Conservation (phyloP, 2,113 vertebrate genomes). For the Corvus moneduloides region DNA sequence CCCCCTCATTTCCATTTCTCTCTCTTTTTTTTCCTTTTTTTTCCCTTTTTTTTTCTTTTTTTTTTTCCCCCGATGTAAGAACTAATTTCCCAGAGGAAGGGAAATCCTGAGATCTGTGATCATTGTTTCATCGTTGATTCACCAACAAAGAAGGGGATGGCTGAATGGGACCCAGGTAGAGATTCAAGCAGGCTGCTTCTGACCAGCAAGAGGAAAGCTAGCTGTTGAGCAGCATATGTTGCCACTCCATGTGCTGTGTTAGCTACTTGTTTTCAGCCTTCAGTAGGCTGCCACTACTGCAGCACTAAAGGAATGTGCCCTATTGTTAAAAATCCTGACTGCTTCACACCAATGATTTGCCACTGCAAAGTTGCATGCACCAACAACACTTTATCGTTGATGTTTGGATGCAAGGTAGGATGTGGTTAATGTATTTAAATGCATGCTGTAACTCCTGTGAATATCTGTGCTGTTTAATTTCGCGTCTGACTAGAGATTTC, state of each 20-base stretch:
- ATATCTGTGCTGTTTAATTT: conserved; percentile 53
- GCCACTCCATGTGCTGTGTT: conserved; percentile 66
- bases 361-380: conserved; percentile 97
- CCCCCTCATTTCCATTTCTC: conserved; percentile 66
- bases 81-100: conserved; percentile 62
- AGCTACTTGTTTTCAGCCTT: conserved; percentile 66
- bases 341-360: conserved; percentile 90
- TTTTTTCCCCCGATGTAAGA: background rate
- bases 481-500: conserved; percentile 39
- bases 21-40: background rate
- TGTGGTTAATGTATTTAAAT: conserved; percentile 63
- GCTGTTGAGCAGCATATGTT: conserved; percentile 70
- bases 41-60: accelerated
- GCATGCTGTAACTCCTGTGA: conserved; percentile 59
- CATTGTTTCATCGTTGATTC: conserved; percentile 64
- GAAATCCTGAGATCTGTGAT: conserved; percentile 48
- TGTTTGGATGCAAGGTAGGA: conserved; percentile 99
- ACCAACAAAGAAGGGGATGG: conserved; percentile 66
- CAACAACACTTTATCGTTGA: conserved; percentile 93
- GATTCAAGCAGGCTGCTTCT: conserved; percentile 60
- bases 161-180: conserved; percentile 70
- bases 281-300: conserved; percentile 75
- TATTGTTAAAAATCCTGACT: conserved; percentile 83
- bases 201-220: conserved; percentile 58
- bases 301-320: conserved; percentile 87